Percentiles rank a stretch among this genome's conserved stretches.
Conservation (phyloP, 2,113 vertebrate genomes). For the Brachionichthys hirsutus region DNA sequence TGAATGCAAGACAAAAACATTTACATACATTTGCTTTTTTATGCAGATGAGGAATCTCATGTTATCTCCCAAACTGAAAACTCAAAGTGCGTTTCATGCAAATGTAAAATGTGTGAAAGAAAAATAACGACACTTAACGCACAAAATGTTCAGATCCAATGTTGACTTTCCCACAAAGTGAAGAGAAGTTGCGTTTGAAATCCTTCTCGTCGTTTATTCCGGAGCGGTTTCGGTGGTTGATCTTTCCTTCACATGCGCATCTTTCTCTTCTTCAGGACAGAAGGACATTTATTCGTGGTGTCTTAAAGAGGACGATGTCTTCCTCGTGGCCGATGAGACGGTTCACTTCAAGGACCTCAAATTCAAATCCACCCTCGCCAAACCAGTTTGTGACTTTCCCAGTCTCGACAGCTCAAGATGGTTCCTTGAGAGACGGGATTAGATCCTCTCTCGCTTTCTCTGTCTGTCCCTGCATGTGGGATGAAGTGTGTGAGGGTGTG, state of each 20-base stretch:
- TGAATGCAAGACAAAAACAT: neutral
- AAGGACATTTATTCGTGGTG: neutral
- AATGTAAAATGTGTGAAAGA: neutral
- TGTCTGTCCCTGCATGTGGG: constrained; percentile 34
- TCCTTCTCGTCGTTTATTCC: constrained; percentile 34
- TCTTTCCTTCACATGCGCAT: constrained; percentile 18
- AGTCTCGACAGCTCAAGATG: constrained; percentile 18
- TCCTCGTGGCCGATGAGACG: neutral
- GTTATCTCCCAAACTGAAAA: neutral
- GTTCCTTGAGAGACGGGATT: constrained; percentile 45
- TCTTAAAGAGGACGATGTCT: too few relatives aligned
- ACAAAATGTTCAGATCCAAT: constrained; percentile 11
- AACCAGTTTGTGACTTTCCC: neutral
- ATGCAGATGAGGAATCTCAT: neutral
- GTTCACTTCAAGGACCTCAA: neutral
- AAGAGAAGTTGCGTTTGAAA: constrained; percentile 20
- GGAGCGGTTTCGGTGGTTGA: constrained; percentile 18
- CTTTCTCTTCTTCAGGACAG: constrained; percentile 6
- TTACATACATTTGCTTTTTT: neutral
- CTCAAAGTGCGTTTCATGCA: neutral
- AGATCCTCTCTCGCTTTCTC: constrained; percentile 10
- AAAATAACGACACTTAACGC: neutral
- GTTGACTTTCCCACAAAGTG: constrained; percentile 28
- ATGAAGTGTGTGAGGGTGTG: constrained; percentile 43
- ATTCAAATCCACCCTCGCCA: constrained; percentile 4